Base-by-base conservation (phyloP, 2,888 invertebrate species). In the Platynereis dumerilii region DNA sequence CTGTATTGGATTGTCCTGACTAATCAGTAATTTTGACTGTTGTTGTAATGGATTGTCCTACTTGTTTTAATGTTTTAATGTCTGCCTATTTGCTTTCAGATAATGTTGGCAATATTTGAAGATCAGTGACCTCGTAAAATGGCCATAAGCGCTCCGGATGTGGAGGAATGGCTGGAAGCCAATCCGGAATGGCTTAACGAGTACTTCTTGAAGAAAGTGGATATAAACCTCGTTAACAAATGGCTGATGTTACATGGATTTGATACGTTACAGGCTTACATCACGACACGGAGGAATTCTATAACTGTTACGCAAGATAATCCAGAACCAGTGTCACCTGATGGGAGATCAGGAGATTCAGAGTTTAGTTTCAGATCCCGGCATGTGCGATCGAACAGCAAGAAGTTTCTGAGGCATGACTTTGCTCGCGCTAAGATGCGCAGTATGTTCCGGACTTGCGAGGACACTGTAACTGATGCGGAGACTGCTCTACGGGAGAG, bases 111-210 rank as follows among this genome's bases (percentile, higher is more conserved):
- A n/a, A 34, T 34, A 34, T 12, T 5, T 12, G 12, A 12, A 34
- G 5, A 34, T 34, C 34, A 7, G 34, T 34, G 34, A 34, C 34
- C 7, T 34, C 34, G 12, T 34, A 67, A 34, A 22, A 67, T 67
- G 67, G 59, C 60, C 42, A 55, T 64, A 15, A 20, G 44, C 20
- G 44, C 62, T n/a, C n/a, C 53, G 12, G 84, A 84, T 60, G 84
- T 87, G 26, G 86, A 86, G 71, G 83, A 82, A 68, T 87, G 86
- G 86, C 76, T 87, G 65, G 86, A 87, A 69, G 76, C 78, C 28
- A 85, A 87, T 72, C 83, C 84, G 0, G 83, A 83, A 28, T 79
- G 80, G 55, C 80, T 83, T 68, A 80, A 84, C 64, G 86, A 86
- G 68, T 86, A 86, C 71, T 86, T 87, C 73, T 72, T 86, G 44